These are phyloP conservation scores for Dorcus hopei DNA, from an alignment of 2,888 invertebrate species.

Conservation along the genomic window DNA sequence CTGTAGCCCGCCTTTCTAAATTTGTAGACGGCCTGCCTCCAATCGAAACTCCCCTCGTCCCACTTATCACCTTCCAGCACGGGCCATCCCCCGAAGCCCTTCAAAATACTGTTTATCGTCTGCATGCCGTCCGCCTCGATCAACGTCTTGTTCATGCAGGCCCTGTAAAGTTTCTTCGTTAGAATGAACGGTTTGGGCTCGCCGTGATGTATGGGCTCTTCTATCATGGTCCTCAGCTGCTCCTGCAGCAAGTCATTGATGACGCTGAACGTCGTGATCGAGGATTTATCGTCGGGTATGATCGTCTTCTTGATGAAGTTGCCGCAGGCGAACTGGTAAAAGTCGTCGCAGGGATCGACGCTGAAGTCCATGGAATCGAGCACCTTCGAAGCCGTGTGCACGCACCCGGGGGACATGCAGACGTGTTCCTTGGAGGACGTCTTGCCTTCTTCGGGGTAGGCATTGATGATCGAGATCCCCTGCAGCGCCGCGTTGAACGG, in stretches of 20 bases:
- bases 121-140: conserved; percentile 76
- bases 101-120: conserved; percentile 70
- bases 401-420: conserved; percentile 75
- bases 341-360: conserved; percentile 78
- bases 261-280: conserved; percentile 72
- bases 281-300: conserved; percentile 80
- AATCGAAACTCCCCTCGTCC: conserved; percentile 69
- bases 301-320: conserved; percentile 64
- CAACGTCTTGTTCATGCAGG: conserved; percentile 82
- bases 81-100: conserved; percentile 90
- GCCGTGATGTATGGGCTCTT: conserved; percentile 58
- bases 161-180: conserved; percentile 77
- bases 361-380: conserved; percentile 67
- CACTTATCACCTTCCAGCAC: conserved; percentile 75
- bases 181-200: conserved; percentile 72
- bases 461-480: conserved; percentile 30
- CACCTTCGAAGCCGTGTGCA: conserved; percentile 74
- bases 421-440: conserved; percentile 45
- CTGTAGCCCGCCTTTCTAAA: conserved; percentile 80
- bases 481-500: conserved; percentile 37
- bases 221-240: conserved; percentile 67
- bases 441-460: conserved; percentile 31
- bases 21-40: conserved; percentile 79
- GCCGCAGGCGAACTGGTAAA: conserved; percentile 78
- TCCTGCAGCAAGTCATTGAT: conserved; percentile 73